phyloP scores from a whole-genome alignment of 1,140 invertebrate species.

The Pogonomyrmex californicus region DNA sequence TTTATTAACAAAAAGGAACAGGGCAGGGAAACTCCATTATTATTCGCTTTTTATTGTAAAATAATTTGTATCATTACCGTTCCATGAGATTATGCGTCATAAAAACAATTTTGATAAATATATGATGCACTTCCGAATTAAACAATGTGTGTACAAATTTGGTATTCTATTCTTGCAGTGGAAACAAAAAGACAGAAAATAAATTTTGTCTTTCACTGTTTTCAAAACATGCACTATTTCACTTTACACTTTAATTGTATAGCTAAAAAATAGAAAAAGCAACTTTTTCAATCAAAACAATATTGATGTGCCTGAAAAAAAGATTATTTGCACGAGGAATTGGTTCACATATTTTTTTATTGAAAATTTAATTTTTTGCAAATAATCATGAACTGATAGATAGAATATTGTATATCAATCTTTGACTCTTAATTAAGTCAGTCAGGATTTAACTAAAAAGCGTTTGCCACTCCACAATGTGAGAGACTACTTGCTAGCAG shows the following conservation, averaged over 20 bases:
- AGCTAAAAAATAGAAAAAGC: slow-evolving; percentile 2
- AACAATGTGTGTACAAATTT: not conserved
- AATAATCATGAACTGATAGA: slow-evolving; percentile 6
- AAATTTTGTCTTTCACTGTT: not conserved
- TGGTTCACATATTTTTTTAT: not conserved
- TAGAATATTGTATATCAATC: not conserved
- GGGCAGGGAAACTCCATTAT: not conserved
- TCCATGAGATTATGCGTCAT: not conserved
- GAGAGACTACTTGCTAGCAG: not conserved
- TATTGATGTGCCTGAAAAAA: not conserved
- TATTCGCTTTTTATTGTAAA: slow-evolving; percentile 1
- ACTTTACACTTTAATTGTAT: slow-evolving; percentile 13
- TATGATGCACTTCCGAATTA: not conserved
- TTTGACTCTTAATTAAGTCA: not conserved
- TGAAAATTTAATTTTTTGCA: slow-evolving; percentile 5
- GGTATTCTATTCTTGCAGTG: not conserved
- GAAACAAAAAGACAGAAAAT: not conserved
- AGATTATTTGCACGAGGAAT: slow-evolving; percentile 1
- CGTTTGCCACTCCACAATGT: not conserved
- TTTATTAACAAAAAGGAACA: not conserved
- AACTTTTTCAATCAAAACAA: slow-evolving; percentile 21
- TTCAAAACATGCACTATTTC: not conserved
- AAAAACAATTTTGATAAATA: slow-evolving; percentile 12
- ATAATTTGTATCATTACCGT: not conserved
- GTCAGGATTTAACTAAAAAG: not conserved